Evolutionary conservation across 2,888 invertebrate species (phyloP).

Genomic region (Cloeon dipterum): DNA sequence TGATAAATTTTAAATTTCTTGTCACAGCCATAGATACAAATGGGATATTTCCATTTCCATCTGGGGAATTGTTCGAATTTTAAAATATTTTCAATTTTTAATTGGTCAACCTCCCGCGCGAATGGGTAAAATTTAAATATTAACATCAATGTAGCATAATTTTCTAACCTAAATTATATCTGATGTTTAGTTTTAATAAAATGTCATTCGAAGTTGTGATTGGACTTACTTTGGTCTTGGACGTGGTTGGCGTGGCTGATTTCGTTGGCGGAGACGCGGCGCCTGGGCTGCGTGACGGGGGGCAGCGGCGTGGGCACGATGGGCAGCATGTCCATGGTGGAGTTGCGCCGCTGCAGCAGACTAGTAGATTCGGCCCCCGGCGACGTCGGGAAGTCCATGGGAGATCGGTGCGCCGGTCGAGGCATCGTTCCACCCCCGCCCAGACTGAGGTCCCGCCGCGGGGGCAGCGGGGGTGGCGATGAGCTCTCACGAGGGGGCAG

Average conservation of each 20-base stretch:
- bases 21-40: too few relatives aligned
- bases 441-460: conserved; percentile 19
- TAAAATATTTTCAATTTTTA: too few relatives aligned
- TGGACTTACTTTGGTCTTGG: background rate
- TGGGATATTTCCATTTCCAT: too few relatives aligned
- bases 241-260: background rate
- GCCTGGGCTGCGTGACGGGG: conserved; percentile 5
- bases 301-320: conserved; percentile 4
- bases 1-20: too few relatives aligned
- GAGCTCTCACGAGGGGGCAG: conserved; percentile 41
- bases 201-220: background rate
- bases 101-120: too few relatives aligned
- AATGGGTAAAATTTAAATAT: too few relatives aligned
- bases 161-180: too few relatives aligned
- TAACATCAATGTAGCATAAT: too few relatives aligned
- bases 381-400: background rate
- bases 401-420: conserved; percentile 12
- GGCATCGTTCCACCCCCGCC: background rate
- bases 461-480: conserved; percentile 40
- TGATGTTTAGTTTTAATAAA: background rate
- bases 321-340: conserved; percentile 5
- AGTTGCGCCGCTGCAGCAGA: conserved; percentile 14
- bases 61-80: too few relatives aligned
- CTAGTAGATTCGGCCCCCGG: background rate
- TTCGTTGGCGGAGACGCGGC: conserved; percentile 5